Percentiles rank a stretch among this genome's conserved stretches.
Evolutionary conservation across 1,140 invertebrate genomes (phyloP).

Genomic region (Psilanteris sp.): DNA sequence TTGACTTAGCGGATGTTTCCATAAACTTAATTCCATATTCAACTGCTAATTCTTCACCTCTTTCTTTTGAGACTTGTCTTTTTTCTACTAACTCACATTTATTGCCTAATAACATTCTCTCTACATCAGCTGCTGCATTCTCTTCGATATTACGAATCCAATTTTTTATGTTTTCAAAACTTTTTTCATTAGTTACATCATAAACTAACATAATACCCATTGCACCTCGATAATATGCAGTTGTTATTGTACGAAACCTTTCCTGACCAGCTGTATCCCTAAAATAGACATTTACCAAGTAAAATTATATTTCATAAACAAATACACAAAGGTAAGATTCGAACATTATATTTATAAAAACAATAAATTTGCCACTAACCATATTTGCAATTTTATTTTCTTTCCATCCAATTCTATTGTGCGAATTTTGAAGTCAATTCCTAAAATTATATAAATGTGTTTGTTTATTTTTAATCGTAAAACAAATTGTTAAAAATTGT

Average conservation of each 20-base stretch:
- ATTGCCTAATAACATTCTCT: conserved; percentile 97
- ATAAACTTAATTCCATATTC: conserved; percentile 97
- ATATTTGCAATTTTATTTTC: conserved; percentile 99
- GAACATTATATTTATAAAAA: too few relatives aligned
- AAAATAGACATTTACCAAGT: conserved; percentile 45
- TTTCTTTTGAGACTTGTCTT: conserved; percentile 89
- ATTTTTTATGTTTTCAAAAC: conserved; percentile 99
- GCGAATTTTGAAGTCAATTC: conserved; percentile 99
- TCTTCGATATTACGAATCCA: conserved; percentile 99
- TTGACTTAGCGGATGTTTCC: conserved; percentile 95
- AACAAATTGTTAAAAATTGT: too few relatives aligned
- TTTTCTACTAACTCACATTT: conserved; percentile 96
- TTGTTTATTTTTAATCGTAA: too few relatives aligned
- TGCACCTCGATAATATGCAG: conserved; percentile 98
- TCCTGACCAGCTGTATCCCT: conserved; percentile 98
- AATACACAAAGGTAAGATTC: too few relatives aligned
- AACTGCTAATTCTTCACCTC: conserved; percentile 86
- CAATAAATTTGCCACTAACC: conserved; percentile 87
- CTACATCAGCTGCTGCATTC: conserved; percentile 95
- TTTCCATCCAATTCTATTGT: conserved; percentile 98
- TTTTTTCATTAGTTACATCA: conserved; percentile 98
- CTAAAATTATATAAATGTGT: conserved; percentile 81
- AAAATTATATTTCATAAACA: not conserved
- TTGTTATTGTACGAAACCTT: conserved; percentile 98
- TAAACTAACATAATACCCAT: conserved; percentile 99